Conservation (phyloP, 2,888 invertebrate genomes). For the Rhabditoides inermis region DNA sequence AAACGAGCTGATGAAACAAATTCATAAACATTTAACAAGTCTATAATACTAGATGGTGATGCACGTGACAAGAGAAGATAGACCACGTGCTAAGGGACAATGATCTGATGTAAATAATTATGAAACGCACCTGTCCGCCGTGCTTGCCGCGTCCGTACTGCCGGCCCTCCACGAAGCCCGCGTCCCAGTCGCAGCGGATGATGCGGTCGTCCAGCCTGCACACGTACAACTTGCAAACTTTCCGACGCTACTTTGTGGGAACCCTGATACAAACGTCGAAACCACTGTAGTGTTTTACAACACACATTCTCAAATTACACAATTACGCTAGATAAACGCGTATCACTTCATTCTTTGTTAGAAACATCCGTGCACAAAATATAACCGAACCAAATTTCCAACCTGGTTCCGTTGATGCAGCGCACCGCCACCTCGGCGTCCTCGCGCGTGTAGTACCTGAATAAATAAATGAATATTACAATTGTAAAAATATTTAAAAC, state of each 20-base stretch:
- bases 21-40: background rate
- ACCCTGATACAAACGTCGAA: too few relatives aligned
- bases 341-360: background rate
- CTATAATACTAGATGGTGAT: background rate
- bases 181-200: conserved; percentile 96
- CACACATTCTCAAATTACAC: too few relatives aligned
- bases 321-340: background rate
- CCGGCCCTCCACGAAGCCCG: conserved; percentile 92
- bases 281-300: too few relatives aligned
- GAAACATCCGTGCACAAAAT: conserved; percentile 52
- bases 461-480: conserved; percentile 2
- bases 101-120: background rate
- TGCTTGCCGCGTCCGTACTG: conserved; percentile 96
- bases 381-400: too few relatives aligned
- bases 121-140: conserved; percentile 76
- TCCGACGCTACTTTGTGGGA: too few relatives aligned
- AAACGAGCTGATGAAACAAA: background rate
- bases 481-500: background rate
- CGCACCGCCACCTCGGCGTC: conserved; percentile 62
- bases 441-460: conserved; percentile 57
- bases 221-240: too few relatives aligned
- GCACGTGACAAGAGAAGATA: too few relatives aligned
- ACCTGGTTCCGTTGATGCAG: conserved; percentile 88
- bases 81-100: background rate
- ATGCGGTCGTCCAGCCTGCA: conserved; percentile 87